phyloP scores from a whole-genome alignment of 1,140 invertebrate species.

The Sarcophaga peregrina region DNA sequence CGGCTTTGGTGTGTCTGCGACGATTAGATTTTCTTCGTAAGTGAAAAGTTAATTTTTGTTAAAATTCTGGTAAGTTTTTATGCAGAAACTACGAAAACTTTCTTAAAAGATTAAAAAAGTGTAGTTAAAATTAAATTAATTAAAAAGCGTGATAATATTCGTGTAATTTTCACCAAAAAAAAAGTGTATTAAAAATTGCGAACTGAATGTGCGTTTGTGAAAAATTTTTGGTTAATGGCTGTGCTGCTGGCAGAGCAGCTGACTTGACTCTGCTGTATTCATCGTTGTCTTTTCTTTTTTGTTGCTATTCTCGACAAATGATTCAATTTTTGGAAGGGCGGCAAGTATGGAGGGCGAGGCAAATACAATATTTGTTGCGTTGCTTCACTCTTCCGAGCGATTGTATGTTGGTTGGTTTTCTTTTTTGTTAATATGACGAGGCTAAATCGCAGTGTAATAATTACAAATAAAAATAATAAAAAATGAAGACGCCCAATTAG shows the following conservation, averaged over 20 bases:
- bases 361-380: slow-evolving; percentile 42
- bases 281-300: slow-evolving; percentile 51
- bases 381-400: slow-evolving; percentile 1
- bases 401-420: not conserved
- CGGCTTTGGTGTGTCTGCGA: slow-evolving; percentile 34
- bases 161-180: not conserved
- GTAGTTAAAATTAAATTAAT: not conserved
- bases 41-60: slow-evolving; percentile 37
- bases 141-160: not conserved
- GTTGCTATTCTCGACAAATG: slow-evolving; percentile 66
- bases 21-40: slow-evolving; percentile 39
- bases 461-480: slow-evolving; percentile 13
- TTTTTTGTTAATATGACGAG: slow-evolving; percentile 22
- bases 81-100: not conserved
- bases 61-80: slow-evolving; percentile 31
- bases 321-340: slow-evolving; percentile 54
- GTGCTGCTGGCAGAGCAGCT: slow-evolving; percentile 30
- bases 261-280: slow-evolving; percentile 43
- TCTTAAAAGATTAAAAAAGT: not conserved
- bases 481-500: slow-evolving; percentile 19
- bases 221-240: slow-evolving; percentile 35
- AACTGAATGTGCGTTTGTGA: slow-evolving; percentile 33
- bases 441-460: slow-evolving; percentile 33
- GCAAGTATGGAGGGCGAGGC: slow-evolving; percentile 20
- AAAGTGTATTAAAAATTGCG: not conserved